Evolutionary conservation across 2,888 invertebrate genomes (phyloP).

Genomic region (Chloroclysta siterata): DNA sequence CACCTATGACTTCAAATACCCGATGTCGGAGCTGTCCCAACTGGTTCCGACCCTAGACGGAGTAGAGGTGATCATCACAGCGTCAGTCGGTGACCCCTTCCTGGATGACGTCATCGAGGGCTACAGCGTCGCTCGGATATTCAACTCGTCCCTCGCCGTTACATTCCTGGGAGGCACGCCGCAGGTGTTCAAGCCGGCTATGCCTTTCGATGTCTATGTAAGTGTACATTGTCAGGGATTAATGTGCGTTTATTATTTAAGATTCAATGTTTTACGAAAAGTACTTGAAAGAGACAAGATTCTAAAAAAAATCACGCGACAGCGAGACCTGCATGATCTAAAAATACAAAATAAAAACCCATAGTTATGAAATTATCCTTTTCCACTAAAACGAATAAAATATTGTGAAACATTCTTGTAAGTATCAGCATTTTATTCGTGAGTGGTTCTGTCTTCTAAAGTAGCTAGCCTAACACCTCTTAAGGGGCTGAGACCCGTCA

Average conservation of each 20-base stretch:
- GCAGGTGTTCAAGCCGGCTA: slow-evolving; percentile 97
- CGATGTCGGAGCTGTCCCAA: slow-evolving; percentile 90
- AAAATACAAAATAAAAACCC: too few species aligned
- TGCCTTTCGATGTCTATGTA: slow-evolving; percentile 95
- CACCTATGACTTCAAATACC: slow-evolving; percentile 93
- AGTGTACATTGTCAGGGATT: slow-evolving; percentile 57
- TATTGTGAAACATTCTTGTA: too few species aligned
- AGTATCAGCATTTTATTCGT: too few species aligned
- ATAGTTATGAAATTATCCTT: too few species aligned
- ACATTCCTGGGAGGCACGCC: slow-evolving; percentile 95
- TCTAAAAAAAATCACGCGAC: too few species aligned
- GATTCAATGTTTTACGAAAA: too few species aligned
- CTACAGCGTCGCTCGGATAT: slow-evolving; percentile 93
- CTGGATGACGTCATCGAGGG: slow-evolving; percentile 94
- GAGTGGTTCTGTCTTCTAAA: too few species aligned
- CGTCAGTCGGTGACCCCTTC: slow-evolving; percentile 94
- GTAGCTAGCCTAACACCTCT: too few species aligned
- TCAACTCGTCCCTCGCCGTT: slow-evolving; percentile 93
- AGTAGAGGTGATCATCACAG: slow-evolving; percentile 93
- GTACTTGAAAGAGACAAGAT: too few species aligned
- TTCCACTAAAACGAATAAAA: too few species aligned
- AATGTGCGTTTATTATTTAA: too few species aligned
- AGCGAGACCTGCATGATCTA: neutral
- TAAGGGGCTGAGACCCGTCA: too few species aligned
- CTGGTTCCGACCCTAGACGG: slow-evolving; percentile 88